Conservation (phyloP, 2,797 vertebrate genomes). For the Trachurus trachurus region DNA sequence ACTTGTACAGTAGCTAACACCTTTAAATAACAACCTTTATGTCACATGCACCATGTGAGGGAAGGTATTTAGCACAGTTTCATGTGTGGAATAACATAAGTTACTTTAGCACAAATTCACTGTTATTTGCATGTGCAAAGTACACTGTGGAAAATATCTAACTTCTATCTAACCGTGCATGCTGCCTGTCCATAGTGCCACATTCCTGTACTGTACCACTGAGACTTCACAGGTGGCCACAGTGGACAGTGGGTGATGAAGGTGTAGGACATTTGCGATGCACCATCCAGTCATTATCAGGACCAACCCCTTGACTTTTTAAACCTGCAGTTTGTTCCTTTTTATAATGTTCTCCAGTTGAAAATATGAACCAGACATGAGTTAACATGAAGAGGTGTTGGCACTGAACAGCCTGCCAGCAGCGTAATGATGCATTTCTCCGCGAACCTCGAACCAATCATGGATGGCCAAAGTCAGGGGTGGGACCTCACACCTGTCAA, state of each 20-base stretch:
- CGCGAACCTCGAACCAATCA: not conserved
- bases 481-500: not conserved
- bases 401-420: not conserved
- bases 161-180: not conserved
- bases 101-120: not conserved
- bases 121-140: not conserved
- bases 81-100: not conserved
- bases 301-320: not conserved
- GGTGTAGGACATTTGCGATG: not conserved
- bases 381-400: not conserved
- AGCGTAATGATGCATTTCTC: no score
- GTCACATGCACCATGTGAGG: not conserved
- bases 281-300: not conserved
- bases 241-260: not conserved
- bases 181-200: not conserved
- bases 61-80: not conserved
- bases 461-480: not conserved
- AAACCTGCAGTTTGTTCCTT: no score
- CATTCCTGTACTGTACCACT: not conserved
- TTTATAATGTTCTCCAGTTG: no score
- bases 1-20: no score
- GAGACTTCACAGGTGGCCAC: not conserved
- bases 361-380: no score
- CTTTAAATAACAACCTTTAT: no score
- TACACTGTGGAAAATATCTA: not conserved